phyloP scores from a whole-genome alignment of 2,888 invertebrate species.

The Plemyria rubiginata region DNA sequence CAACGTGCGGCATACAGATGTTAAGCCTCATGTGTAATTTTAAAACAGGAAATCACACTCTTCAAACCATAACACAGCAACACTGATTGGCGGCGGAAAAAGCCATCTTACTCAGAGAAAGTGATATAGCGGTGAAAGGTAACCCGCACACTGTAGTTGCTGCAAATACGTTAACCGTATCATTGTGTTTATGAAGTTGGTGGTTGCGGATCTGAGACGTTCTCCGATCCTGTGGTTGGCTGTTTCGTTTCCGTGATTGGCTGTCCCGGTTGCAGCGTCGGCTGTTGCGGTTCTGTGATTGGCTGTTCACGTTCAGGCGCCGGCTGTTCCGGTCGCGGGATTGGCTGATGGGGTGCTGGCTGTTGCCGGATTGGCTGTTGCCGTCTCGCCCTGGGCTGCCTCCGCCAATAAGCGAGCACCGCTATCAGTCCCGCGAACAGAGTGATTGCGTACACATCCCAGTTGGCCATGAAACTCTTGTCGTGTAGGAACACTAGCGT shows the following conservation, averaged over 20 bases:
- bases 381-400: constrained; percentile 68
- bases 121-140: no score
- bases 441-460: constrained; percentile 97
- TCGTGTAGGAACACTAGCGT: constrained; percentile 87
- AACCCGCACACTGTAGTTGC: no score
- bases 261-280: background rate
- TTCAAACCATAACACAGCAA: no score
- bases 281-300: background rate
- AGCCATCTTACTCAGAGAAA: no score
- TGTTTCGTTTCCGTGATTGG: background rate
- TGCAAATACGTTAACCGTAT: background rate
- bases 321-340: constrained; percentile 6
- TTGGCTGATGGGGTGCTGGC: constrained; percentile 2
- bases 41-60: no score
- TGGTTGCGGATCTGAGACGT: background rate
- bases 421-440: constrained; percentile 93
- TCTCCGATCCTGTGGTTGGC: background rate
- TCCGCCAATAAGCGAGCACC: constrained; percentile 89
- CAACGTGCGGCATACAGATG: no score
- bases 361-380: constrained; percentile 2
- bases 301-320: background rate
- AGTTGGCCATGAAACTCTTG: constrained; percentile 91
- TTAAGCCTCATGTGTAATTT: no score
- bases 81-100: no score
- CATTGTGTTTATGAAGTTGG: background rate